Evolutionary conservation across 2,888 invertebrate genomes (phyloP), one percentile per base, ranked within the genome.

Genomic region (Rhamnusium bicolor): DNA sequence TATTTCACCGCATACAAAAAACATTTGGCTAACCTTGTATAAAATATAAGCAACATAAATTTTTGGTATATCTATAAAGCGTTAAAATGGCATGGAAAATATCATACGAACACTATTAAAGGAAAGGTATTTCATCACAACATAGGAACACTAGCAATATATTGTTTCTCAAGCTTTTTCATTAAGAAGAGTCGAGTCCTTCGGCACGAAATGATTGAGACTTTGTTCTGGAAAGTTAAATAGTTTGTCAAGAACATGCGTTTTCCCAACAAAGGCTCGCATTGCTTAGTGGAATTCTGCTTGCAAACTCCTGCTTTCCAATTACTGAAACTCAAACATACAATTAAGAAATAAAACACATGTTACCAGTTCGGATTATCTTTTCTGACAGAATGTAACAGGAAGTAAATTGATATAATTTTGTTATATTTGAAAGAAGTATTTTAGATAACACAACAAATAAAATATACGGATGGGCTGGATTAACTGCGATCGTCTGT

Each of bases 281-380:
- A 29, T 16, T 58, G 16, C 58, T 58, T 58, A 58, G 16, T 27
- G 63, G 49, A 63, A 24, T 49, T 63, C 46, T 16, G 63, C 63
- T 29, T 63, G 63, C 18, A 51, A 63, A 63, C 49, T 63, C 51
- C 63, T 32, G 40, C 46, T 24, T 68, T 73, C 73, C 77, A 77
- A 77, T 77, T 77, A 73, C 73, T 14, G 54, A 71, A 73, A 69
- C 70, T 75, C 63, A 67, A 68, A 58, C 60, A 68, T 61, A 73
- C 75, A 77, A 77, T 75, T 75, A 75, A 77, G 49, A 73, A 70
- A 18, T 75, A 67, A 69, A 73, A 71, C 75, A 73, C 71, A 73
- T 71, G 74, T 71, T 74, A 40, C 54, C 51, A 40, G 40, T 12
- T 12, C 40, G 40, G n/a, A n/a, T 40, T 40, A 40, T 40, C 40